Percentiles rank a stretch among this genome's conserved stretches.
Conservation (phyloP, 2,797 vertebrate species). For the Parambassis ranga region DNA sequence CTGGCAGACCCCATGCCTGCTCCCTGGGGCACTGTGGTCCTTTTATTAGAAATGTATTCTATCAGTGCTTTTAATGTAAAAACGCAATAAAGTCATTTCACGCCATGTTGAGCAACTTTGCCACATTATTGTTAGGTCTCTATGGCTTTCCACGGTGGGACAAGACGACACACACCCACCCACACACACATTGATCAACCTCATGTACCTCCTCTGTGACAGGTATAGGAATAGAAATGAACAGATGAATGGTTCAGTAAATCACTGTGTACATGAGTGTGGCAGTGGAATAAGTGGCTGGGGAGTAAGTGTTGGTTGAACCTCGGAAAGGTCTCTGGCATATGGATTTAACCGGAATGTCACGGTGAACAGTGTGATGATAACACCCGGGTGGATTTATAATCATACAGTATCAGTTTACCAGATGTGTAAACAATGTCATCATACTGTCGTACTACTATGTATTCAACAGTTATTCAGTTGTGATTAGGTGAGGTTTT, state of each 20-base stretch:
- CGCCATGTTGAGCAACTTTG: slow-evolving; percentile 82
- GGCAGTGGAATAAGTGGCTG: background rate
- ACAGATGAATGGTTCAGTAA: slow-evolving; percentile 55
- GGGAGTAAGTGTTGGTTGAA: slow-evolving; percentile 12
- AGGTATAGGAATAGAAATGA: slow-evolving; percentile 52
- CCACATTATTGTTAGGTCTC: slow-evolving; percentile 78
- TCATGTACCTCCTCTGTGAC: slow-evolving; percentile 36
- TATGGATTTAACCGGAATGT: slow-evolving; percentile 13
- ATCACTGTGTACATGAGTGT: slow-evolving; percentile 22
- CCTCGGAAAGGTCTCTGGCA: background rate
- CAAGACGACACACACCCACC: slow-evolving; percentile 31
- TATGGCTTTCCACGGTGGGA: slow-evolving; percentile 62
- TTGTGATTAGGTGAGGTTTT: slow-evolving; percentile 14
- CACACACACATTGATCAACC: slow-evolving; percentile 28
- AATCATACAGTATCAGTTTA: slow-evolving; percentile 4
- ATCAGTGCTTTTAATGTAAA: slow-evolving; percentile 83
- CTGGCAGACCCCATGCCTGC: slow-evolving; percentile 69
- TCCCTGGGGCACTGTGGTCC: slow-evolving; percentile 68
- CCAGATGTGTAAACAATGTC: background rate
- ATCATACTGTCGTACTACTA: background rate
- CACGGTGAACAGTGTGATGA: background rate
- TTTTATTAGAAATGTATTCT: slow-evolving; percentile 83
- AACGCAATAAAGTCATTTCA: slow-evolving; percentile 86
- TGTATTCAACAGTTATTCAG: too few relatives aligned
- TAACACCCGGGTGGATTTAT: slow-evolving; percentile 1